phyloP scores from a whole-genome alignment of 2,797 vertebrate species.

The Chiroxiphia lanceolata region DNA sequence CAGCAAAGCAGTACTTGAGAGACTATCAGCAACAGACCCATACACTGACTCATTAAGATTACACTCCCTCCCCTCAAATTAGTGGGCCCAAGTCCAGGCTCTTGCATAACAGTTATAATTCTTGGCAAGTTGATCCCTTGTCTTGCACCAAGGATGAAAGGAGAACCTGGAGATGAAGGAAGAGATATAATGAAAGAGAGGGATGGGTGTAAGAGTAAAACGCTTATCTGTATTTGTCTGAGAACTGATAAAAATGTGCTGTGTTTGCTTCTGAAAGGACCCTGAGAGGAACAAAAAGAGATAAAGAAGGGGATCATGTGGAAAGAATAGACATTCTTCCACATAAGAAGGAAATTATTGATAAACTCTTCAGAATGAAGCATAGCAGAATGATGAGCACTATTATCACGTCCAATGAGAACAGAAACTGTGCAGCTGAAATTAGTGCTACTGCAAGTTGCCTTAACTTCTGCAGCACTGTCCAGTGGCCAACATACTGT shows the following conservation, averaged over 20 bases:
- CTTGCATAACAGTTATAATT: background rate
- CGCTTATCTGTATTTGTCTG: background rate
- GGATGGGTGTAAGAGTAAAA: background rate
- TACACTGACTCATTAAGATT: background rate
- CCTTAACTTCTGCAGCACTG: background rate
- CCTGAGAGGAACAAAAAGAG: background rate
- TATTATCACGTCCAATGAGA: background rate
- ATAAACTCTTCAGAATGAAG: background rate
- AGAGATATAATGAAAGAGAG: background rate
- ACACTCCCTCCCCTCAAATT: background rate
- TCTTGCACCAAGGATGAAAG: background rate
- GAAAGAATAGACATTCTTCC: background rate
- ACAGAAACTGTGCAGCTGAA: background rate
- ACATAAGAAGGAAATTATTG: background rate
- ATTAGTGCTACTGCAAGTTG: background rate
- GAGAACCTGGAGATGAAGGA: background rate
- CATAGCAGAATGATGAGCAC: background rate
- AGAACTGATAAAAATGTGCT: background rate
- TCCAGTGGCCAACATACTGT: background rate
- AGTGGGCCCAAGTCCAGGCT: background rate
- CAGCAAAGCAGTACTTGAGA: background rate
- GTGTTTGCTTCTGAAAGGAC: background rate
- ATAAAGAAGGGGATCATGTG: background rate
- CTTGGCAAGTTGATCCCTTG: background rate
- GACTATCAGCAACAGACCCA: background rate